These are phyloP conservation scores for Haplochromis burtoni DNA, from an alignment of 2,113 vertebrate genomes.

Conservation along the genomic window DNA sequence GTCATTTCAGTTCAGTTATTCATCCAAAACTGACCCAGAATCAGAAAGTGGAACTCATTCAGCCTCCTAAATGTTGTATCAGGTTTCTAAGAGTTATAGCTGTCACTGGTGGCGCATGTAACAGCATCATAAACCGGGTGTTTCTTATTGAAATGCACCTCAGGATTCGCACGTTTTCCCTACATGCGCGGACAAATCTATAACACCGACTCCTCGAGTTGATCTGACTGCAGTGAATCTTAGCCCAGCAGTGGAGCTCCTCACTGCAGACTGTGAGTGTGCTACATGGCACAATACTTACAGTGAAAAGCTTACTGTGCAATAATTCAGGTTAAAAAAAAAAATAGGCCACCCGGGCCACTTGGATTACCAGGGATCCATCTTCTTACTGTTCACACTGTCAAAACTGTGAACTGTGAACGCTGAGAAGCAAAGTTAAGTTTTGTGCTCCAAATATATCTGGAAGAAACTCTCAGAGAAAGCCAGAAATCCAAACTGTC, in stretches of 20 bases:
- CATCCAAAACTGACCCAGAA: neutral
- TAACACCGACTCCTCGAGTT: neutral
- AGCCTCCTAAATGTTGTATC: neutral
- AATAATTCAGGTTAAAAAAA: neutral
- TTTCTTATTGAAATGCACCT: neutral
- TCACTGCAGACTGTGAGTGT: neutral
- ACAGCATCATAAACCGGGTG: neutral
- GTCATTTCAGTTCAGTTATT: neutral
- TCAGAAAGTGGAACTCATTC: neutral
- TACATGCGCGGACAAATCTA: neutral
- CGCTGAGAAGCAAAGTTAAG: neutral
- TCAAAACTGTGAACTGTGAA: neutral
- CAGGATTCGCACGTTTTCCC: neutral
- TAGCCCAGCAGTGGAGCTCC: neutral
- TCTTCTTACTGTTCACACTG: neutral
- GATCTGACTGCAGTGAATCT: neutral
- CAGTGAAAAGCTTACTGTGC: neutral
- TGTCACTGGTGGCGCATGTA: accelerated
- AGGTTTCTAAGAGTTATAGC: neutral
- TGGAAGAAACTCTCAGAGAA: neutral
- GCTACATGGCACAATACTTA: neutral
- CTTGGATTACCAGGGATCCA: neutral
- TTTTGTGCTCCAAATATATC: neutral
- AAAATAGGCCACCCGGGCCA: neutral
- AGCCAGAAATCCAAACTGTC: neutral